Evolutionary conservation across 2,113 vertebrate species (phyloP), one percentile per base, ranked within the genome.

Genomic region (Ameiurus melas): DNA sequence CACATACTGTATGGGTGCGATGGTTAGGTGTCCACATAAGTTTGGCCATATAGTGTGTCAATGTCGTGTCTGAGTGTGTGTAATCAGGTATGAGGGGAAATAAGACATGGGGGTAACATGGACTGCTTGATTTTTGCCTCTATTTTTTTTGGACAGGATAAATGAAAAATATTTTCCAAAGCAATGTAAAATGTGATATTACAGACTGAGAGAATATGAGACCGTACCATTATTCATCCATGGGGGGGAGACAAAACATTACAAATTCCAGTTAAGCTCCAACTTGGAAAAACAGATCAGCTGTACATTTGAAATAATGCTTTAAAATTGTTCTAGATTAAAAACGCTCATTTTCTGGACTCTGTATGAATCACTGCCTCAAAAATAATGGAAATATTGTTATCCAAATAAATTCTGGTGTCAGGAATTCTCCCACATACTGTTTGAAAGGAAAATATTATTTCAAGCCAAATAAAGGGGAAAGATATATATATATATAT

Each of bases 211-310:
- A 16, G 22, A 30, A 16, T n/a, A 53, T 30, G 17, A 19, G 6
- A 55, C 51, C 20, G n/a, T 57, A 80, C 77, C 62, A 30, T 68
- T 20, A 6, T 7, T 68, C 27, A 55, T 30, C 83, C 30, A 43
- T 47, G 17, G 82, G 20, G 39, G 81, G 57, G 82, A 47, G 60
- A 83, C 82, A 83, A 55, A 80, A 20, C 51, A 80, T 80, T 17
- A 55, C 19, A 3, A 64, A 43, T 27, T 16, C 16, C 43, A 78
- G 2, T 51, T 6, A 78, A 78, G n/a, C 7, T 75, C 36, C 36
- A 43, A 4, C 19, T 33, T 33, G 70, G 2, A 30, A 30, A 70
- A 39, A 20, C 0, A 36, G 17, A 71, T 20, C 33, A 36, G 33
- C 19, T 71, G 16, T 27, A 33, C 33, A 33, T 70, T 70, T 70